Base-by-base conservation (phyloP, 1,140 invertebrate genomes). In the Orussus abietinus region DNA sequence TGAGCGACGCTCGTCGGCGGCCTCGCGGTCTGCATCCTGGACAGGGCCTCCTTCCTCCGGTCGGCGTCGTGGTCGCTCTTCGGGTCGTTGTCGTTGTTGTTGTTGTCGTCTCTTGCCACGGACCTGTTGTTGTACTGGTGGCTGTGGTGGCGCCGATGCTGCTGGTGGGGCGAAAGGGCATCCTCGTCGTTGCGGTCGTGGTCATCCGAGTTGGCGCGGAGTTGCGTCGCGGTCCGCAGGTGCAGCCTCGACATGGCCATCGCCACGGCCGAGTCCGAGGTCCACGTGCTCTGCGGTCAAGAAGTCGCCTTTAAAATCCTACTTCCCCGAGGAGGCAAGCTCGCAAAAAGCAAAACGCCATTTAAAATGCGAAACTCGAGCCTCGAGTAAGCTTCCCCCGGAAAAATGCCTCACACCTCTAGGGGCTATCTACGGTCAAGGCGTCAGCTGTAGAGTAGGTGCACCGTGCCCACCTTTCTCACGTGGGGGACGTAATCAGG, bases 401-500 rank as follows among this genome's bases (percentile, higher is more conserved):
- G n/a, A n/a, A n/a, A n/a, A n/a, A n/a, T n/a, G n/a, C n/a, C n/a
- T n/a, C n/a, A n/a, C n/a, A n/a, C n/a, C n/a, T n/a, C n/a, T n/a
- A n/a, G n/a, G n/a, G n/a, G n/a, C n/a, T n/a, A n/a, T n/a, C n/a
- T n/a, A n/a, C n/a, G n/a, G n/a, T n/a, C n/a, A n/a, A n/a, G n/a
- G n/a, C n/a, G n/a, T n/a, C n/a, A n/a, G n/a, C n/a, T n/a, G n/a
- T n/a, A n/a, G 6, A 25, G 18, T 7, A 26, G n/a, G n/a, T 26
- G n/a, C 15, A 48, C 12, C 14, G 17, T 19, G 17, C 18, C 53
- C 59, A 80, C 80, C 74, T 76, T 80, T 64, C 80, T 75, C 44
- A 79, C 76, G 13, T 82, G 74, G 0, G 81, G 80, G 43, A 81
- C 77, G 45, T 86, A 86, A 51, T 88, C 82, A 1, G 83, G 83